These are phyloP conservation scores for Diachasma alloeum DNA, from an alignment of 1,140 invertebrate genomes.

Conservation along the genomic window DNA sequence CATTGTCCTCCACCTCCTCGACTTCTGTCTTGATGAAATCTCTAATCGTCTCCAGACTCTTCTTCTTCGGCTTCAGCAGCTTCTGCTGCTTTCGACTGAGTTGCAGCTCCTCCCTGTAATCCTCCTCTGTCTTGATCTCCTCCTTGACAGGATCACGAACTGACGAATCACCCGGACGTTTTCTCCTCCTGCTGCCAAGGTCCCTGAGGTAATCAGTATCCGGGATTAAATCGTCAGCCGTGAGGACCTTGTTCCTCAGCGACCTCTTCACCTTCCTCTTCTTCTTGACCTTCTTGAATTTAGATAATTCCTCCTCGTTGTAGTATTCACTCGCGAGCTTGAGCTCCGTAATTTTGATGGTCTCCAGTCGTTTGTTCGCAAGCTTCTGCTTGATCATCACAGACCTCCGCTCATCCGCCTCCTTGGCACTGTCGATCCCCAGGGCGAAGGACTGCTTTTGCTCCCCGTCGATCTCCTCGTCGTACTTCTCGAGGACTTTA, in stretches of 20 bases:
- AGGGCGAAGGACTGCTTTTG: conserved; percentile 83
- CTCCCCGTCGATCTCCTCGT: conserved; percentile 90
- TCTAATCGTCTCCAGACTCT: conserved; percentile 41
- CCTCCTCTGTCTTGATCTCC: conserved; percentile 49
- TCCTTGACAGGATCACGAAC: conserved; percentile 43
- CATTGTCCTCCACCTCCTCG: conserved; percentile 80
- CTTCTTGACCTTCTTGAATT: conserved; percentile 94
- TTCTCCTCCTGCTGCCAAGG: conserved; percentile 64
- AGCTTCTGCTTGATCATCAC: conserved; percentile 69
- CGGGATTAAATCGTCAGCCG: conserved; percentile 69
- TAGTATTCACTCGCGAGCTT: conserved; percentile 89
- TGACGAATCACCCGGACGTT: neutral
- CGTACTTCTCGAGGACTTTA: conserved; percentile 88
- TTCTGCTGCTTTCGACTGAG: neutral
- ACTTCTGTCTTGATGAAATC: conserved; percentile 71
- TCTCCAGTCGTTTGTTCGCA: conserved; percentile 77
- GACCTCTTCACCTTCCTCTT: conserved; percentile 68
- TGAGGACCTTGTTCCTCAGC: conserved; percentile 64
- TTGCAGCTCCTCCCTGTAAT: conserved; percentile 42
- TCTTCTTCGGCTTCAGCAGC: neutral
- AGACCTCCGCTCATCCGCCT: conserved; percentile 61
- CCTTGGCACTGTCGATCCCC: conserved; percentile 68
- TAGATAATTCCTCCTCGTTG: conserved; percentile 80
- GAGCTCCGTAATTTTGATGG: conserved; percentile 72
- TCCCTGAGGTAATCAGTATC: conserved; percentile 64